phyloP scores from a whole-genome alignment of 2,113 vertebrate species.

The Tichodroma muraria region DNA sequence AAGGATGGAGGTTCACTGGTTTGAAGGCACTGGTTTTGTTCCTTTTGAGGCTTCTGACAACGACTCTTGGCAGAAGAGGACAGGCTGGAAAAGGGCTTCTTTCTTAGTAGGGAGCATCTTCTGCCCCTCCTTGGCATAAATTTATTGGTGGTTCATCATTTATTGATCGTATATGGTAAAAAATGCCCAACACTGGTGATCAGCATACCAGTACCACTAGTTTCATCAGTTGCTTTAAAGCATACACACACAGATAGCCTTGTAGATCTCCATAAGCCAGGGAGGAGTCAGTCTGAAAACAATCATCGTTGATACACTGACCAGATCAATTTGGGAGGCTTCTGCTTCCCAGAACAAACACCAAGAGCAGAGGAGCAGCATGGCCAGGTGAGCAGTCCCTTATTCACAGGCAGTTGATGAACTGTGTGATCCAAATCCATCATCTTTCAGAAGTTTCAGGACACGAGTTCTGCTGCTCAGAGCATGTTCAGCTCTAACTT shows the following conservation, averaged over 20 bases:
- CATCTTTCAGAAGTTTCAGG: background rate
- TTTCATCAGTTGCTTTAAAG: background rate
- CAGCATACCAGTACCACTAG: background rate
- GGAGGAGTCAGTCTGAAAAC: background rate
- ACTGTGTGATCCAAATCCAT: background rate
- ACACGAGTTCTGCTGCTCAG: accelerated
- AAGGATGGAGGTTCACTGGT: background rate
- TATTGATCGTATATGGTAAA: background rate
- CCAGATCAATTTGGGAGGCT: background rate
- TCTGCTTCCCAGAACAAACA: background rate
- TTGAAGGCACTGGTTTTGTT: background rate
- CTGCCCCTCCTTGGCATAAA: background rate
- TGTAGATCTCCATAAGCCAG: background rate
- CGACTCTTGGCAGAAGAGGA: background rate
- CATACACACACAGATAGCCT: accelerated
- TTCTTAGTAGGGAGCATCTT: background rate
- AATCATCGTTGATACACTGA: background rate
- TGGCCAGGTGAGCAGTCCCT: background rate
- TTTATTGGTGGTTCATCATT: background rate
- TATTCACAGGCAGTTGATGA: background rate
- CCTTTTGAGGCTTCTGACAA: background rate
- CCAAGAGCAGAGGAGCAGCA: background rate
- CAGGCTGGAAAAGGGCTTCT: background rate
- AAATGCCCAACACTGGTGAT: background rate
- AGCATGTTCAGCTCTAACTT: background rate